Percentiles rank a stretch among this genome's conserved stretches.
phyloP scores from a whole-genome alignment of 2,797 vertebrate genomes.

The Hemibagrus guttatus region DNA sequence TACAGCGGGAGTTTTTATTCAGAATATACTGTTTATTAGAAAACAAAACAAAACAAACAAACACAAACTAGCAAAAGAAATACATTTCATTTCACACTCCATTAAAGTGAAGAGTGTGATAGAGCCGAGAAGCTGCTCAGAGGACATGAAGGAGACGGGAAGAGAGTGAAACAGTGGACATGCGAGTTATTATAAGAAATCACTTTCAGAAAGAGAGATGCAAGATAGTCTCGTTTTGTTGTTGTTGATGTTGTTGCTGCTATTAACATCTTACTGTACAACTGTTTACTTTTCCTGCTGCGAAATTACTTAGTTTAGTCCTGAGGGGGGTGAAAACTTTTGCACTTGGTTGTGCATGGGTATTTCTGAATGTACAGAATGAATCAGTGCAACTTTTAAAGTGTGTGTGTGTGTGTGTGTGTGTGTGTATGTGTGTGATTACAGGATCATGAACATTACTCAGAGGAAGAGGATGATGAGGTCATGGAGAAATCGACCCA shows the following conservation, averaged over 20 bases:
- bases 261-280: not conserved
- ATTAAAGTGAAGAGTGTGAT: not conserved
- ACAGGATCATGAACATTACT: slow-evolving; percentile 65
- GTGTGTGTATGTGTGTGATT: slow-evolving; percentile 6
- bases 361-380: not conserved
- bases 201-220: not conserved
- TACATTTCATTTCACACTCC: not conserved
- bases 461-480: slow-evolving; percentile 75
- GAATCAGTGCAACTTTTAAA: not conserved
- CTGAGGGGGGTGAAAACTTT: not conserved
- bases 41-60: not conserved
- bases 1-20: not conserved
- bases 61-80: not conserved
- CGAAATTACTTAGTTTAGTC: not conserved
- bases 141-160: not conserved
- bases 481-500: slow-evolving; percentile 71
- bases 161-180: not conserved
- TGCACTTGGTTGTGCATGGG: not conserved
- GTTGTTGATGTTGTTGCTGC: too few species aligned
- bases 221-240: not conserved
- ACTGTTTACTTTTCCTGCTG: not conserved
- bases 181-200: not conserved
- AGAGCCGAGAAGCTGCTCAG: not conserved
- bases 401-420: not conserved
- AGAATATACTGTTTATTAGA: not conserved